Conservation (phyloP, 2,113 vertebrate species). For the Grantiella picta region DNA sequence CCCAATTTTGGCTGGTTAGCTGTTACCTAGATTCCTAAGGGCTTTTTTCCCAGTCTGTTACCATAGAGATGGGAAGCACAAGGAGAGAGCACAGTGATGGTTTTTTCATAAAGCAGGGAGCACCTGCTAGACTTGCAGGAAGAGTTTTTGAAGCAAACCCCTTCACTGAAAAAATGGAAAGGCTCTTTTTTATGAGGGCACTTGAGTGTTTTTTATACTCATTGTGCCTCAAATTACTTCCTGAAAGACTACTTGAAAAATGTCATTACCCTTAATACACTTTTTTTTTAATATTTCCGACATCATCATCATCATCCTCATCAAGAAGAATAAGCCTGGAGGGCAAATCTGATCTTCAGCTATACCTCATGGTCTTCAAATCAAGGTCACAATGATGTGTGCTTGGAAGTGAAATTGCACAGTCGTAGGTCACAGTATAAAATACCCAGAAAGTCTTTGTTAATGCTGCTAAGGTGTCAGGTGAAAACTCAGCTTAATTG, state of each 20-base stretch:
- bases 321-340: neutral
- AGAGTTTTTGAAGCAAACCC: neutral
- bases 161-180: neutral
- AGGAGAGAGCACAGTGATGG: neutral
- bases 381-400: fast-evolving
- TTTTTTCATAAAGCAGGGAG: neutral
- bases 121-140: neutral
- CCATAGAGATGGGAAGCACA: neutral
- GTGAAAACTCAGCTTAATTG: neutral
- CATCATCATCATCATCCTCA: neutral
- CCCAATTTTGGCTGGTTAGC: neutral
- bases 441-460: neutral
- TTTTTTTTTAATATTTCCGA: neutral
- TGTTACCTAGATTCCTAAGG: neutral
- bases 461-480: neutral
- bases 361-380: neutral
- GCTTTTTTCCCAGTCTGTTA: neutral
- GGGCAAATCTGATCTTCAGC: neutral
- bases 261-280: neutral
- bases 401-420: neutral
- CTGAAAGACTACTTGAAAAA: neutral
- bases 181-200: neutral
- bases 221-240: neutral
- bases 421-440: neutral
- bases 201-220: neutral